Evolutionary conservation across 2,113 vertebrate genomes (phyloP).

Genomic region (Gymnarchus niloticus): DNA sequence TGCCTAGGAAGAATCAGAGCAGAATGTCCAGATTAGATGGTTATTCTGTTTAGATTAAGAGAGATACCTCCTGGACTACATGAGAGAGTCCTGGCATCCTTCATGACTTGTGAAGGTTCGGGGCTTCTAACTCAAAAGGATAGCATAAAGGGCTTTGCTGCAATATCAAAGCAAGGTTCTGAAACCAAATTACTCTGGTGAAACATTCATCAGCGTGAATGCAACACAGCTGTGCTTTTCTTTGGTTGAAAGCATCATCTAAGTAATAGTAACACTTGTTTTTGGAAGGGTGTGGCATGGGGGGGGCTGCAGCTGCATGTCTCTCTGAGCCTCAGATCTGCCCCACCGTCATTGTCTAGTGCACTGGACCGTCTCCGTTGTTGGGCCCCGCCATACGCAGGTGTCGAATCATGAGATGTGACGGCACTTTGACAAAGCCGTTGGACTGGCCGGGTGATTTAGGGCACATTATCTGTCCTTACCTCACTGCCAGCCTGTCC

Average conservation of each 20-base stretch:
- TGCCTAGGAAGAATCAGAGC: slow-evolving; percentile 29
- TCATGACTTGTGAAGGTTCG: neutral
- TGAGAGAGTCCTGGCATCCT: neutral
- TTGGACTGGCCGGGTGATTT: neutral
- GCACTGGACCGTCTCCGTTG: neutral
- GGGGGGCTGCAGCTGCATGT: neutral
- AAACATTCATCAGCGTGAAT: neutral
- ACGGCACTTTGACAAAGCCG: neutral
- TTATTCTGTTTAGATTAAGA: slow-evolving; percentile 6
- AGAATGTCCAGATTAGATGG: neutral
- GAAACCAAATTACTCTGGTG: neutral
- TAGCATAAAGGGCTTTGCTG: neutral
- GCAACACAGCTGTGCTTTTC: neutral
- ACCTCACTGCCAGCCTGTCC: neutral
- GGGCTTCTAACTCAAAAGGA: no score
- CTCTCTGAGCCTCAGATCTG: neutral
- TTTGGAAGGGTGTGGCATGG: neutral
- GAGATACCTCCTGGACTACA: neutral
- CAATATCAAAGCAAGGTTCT: neutral
- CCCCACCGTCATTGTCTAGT: neutral
- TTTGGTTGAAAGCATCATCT: neutral
- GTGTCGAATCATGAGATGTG: neutral
- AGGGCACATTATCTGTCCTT: neutral
- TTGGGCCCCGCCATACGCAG: neutral
- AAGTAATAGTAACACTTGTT: neutral